phyloP scores from a whole-genome alignment of 2,113 vertebrate species.

The Anser brachyrhynchus region DNA sequence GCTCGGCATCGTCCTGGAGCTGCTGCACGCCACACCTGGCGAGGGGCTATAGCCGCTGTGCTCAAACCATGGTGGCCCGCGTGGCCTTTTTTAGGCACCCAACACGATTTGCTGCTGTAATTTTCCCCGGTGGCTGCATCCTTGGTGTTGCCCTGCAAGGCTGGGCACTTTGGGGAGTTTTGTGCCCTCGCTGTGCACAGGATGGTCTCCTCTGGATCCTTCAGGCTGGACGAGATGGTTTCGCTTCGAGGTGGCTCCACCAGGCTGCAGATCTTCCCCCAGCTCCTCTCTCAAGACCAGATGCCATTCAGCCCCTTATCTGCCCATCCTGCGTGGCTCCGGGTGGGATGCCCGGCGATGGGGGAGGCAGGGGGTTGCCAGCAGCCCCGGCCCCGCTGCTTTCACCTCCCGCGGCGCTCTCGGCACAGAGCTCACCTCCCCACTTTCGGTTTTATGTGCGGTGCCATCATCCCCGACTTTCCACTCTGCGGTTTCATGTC shows the following conservation, averaged over 20 bases:
- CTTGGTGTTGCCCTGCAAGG: background rate
- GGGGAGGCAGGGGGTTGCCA: background rate
- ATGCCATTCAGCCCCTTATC: background rate
- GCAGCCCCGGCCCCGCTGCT: background rate
- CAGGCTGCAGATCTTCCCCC: background rate
- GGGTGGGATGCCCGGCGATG: rapidly evolving
- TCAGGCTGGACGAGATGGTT: background rate
- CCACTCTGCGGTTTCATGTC: conserved; percentile 25
- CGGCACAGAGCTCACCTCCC: background rate
- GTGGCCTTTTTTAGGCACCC: background rate
- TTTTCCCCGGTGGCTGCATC: background rate
- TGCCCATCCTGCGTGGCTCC: rapidly evolving
- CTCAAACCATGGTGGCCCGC: too few species aligned
- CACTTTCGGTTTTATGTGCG: background rate
- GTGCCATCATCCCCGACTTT: background rate
- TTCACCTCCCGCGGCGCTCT: background rate
- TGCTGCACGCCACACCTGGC: too few species aligned
- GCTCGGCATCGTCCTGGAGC: too few species aligned
- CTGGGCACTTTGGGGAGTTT: background rate
- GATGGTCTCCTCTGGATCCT: background rate
- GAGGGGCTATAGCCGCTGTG: too few species aligned
- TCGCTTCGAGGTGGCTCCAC: background rate
- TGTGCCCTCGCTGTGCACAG: background rate
- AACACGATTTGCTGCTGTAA: background rate
- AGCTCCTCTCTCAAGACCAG: background rate